A percentile compares a stretch with the other conserved stretches of the same genome.
phyloP scores from a whole-genome alignment of 2,888 invertebrate species.

The Zonitis immaculata region DNA sequence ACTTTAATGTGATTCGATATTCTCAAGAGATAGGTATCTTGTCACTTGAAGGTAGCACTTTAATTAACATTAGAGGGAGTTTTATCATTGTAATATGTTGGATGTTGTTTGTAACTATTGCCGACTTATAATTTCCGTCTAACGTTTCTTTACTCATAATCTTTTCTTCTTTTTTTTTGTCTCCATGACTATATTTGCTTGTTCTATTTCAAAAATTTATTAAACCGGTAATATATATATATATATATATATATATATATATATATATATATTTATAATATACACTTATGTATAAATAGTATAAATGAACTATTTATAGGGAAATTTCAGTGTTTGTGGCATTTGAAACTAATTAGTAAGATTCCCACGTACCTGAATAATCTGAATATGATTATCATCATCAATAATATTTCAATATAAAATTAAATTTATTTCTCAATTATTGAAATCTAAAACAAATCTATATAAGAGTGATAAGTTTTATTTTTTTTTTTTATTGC shows the following conservation, averaged over 20 bases:
- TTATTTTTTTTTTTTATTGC: too few species aligned
- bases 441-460: too few species aligned
- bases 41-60: slow-evolving; percentile 25
- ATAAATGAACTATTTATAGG: too few species aligned
- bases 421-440: not conserved
- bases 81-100: not conserved
- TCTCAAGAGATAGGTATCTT: slow-evolving; percentile 33
- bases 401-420: not conserved
- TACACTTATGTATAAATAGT: too few species aligned
- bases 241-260: too few species aligned
- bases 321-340: not conserved
- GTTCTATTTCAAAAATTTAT: too few species aligned
- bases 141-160: not conserved
- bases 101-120: not conserved
- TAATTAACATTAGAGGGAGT: not conserved
- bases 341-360: not conserved
- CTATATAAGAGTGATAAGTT: too few species aligned
- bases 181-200: too few species aligned
- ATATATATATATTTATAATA: too few species aligned
- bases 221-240: too few species aligned
- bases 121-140: not conserved
- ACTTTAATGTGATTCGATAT: slow-evolving; percentile 36
- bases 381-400: too few species aligned
- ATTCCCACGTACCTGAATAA: not conserved
- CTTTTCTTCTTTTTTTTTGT: too few species aligned